Evolutionary conservation across 2,113 vertebrate genomes (phyloP).

Genomic region (Patagioenas fasciata): DNA sequence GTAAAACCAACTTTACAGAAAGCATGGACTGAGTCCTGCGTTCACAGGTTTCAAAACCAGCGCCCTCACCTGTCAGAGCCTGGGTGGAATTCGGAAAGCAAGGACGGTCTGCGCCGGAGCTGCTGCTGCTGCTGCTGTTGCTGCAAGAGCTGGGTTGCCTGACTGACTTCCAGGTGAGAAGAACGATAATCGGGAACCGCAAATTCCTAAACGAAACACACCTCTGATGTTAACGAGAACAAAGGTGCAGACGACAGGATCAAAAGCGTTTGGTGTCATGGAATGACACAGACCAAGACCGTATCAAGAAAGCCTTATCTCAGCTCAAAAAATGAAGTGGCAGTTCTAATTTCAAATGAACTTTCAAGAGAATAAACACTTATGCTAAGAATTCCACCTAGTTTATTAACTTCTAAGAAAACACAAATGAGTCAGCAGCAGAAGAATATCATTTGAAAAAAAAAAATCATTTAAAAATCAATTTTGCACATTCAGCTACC

Average conservation of each 20-base stretch:
- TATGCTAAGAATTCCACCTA: background rate
- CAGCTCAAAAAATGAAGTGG: background rate
- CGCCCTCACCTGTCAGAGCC: constrained; percentile 89
- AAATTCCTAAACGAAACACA: constrained; percentile 84
- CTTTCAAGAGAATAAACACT: background rate
- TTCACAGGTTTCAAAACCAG: background rate
- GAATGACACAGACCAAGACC: background rate
- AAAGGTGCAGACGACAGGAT: background rate
- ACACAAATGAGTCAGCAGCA: background rate
- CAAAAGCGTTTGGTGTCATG: accelerated
- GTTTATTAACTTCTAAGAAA: background rate
- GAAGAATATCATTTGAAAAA: background rate
- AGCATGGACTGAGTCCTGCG: background rate
- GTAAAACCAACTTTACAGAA: background rate
- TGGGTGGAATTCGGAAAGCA: constrained; percentile 96
- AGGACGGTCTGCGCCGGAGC: constrained; percentile 89
- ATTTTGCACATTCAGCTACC: background rate
- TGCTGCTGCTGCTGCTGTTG: constrained; percentile 85
- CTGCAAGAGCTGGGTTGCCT: constrained; percentile 81
- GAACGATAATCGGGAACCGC: constrained; percentile 89
- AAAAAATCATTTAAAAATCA: background rate
- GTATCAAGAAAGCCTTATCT: background rate
- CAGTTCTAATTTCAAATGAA: background rate
- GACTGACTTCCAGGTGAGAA: constrained; percentile 85
- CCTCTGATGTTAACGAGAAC: background rate